Conservation (phyloP, 2,797 vertebrate species). For the Arrhamphus sclerolepis region DNA sequence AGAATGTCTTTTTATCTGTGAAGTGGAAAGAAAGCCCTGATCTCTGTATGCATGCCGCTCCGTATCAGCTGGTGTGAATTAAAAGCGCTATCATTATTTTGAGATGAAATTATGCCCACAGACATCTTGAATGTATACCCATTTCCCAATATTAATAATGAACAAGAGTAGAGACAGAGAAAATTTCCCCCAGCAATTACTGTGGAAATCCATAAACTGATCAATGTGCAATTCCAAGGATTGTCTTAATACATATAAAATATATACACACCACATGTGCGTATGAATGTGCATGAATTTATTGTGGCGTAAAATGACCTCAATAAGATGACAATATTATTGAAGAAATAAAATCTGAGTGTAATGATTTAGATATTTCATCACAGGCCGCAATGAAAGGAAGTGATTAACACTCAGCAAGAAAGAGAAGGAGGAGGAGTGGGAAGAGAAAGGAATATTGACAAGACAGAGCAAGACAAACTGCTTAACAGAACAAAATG, state of each 20-base stretch:
- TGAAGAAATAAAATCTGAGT: conserved; percentile 75
- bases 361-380: conserved; percentile 84
- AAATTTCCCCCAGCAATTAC: conserved; percentile 84
- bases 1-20: conserved; percentile 57
- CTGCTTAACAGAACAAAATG: conserved; percentile 64
- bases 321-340: conserved; percentile 77
- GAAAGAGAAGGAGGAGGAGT: conserved; percentile 31
- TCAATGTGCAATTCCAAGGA: conserved; percentile 85
- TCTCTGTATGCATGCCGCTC: conserved; percentile 15
- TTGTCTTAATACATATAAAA: conserved; percentile 84
- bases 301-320: conserved; percentile 75
- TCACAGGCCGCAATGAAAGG: conserved; percentile 67
- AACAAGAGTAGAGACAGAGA: conserved; percentile 77
- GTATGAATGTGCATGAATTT: conserved; percentile 71
- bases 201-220: conserved; percentile 84
- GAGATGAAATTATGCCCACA: conserved; percentile 66
- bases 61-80: conserved; percentile 45
- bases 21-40: conserved; percentile 50
- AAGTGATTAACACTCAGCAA: conserved; percentile 62
- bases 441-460: conserved; percentile 46
- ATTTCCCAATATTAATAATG: conserved; percentile 85
- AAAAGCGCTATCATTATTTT: conserved; percentile 58
- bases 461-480: conserved; percentile 65
- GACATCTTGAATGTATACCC: conserved; percentile 73
- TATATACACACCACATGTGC: conserved; percentile 69